Base-by-base conservation (phyloP, 2,113 vertebrate species). In the Poeciliopsis prolifica region DNA sequence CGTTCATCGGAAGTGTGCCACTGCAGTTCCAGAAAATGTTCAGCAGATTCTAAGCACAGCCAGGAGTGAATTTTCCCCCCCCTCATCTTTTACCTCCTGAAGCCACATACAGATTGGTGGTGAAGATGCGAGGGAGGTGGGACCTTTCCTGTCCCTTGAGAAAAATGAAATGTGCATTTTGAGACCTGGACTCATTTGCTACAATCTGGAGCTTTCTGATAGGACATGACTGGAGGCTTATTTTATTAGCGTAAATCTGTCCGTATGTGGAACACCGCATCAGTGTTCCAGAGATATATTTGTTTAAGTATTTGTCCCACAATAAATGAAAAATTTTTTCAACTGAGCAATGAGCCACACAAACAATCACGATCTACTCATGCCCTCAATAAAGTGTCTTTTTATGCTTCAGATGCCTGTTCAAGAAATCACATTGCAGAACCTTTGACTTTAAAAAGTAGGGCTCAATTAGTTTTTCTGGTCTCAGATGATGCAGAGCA, bases 171-270 rank as follows among this genome's bases (percentile, higher is more conserved):
- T 93, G 93, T 92, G 88, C 91, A 92, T 94, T 91, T 87, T 79
- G 88, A 82, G 72, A 91, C 74, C 70, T 85, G 91, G 88, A 79
- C 90, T 91, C 86, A 87, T 92, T 91, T 90, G 84, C 78, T 86
- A 84, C 87, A 88, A 93, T 93, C 91, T 94, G 93, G 89, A 86
- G 91, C 89, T 79, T 89, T 87, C 89, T 92, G 92, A 94, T 94
- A 94, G 84, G 91, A 91, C 91, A 89, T 88, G 83, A 91, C 93
- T 92, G 82, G 89, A 86, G 90, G 91, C 91, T 91, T 93, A 91
- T 94, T 94, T 94, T 91, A 94, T 93, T 93, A 94, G 88, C 90
- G 90, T 94, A 92, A 92, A 92, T 94, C 93, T 85, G 82, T 89
- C 86, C 86, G 92, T 65, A 75, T 81, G 88, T 89, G 87, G 91